Percentiles rank a stretch among this genome's conserved stretches.
phyloP scores from a whole-genome alignment of 1,140 invertebrate species.

The Zaprionus africanus region DNA sequence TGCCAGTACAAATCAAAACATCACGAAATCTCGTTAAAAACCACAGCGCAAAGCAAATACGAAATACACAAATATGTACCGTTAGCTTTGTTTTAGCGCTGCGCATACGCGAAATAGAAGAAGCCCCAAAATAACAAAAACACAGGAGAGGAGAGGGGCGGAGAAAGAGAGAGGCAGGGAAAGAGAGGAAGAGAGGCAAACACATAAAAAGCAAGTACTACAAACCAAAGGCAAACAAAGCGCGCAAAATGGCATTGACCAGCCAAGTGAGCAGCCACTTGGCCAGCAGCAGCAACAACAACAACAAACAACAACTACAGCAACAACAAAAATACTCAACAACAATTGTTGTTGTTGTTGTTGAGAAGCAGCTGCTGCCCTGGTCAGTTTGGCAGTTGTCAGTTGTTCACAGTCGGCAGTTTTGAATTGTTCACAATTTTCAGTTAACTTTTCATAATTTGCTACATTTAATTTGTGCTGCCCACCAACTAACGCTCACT shows the following conservation, averaged over 20 bases:
- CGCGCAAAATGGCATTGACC: constrained; percentile 69
- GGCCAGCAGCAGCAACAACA: constrained; percentile 24
- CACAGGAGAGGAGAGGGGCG: constrained; percentile 10
- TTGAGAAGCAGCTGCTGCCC: constrained; percentile 10
- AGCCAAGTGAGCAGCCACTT: constrained; percentile 54
- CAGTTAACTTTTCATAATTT: constrained; percentile 48
- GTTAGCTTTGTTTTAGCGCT: constrained; percentile 54
- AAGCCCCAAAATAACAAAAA: constrained; percentile 35
- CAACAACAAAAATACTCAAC: constrained; percentile 16
- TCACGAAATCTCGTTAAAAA: constrained; percentile 64
- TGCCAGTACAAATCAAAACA: constrained; percentile 56
- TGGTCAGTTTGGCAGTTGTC: constrained; percentile 42
- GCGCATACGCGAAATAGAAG: constrained; percentile 30
- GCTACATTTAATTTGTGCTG: constrained; percentile 43
- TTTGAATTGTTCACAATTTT: constrained; percentile 21
- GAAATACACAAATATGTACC: constrained; percentile 47
- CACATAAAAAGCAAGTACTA: constrained; percentile 33
- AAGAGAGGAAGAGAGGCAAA: constrained; percentile 9
- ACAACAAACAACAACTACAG: constrained; percentile 20
- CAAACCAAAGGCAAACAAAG: constrained; percentile 41
- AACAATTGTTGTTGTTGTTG: not conserved
- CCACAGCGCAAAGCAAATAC: constrained; percentile 50
- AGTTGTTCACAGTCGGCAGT: constrained; percentile 2
- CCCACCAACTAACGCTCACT: not conserved
- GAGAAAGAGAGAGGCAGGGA: not conserved